phyloP scores from a whole-genome alignment of 2,113 vertebrate genomes.

The Brienomyrus longianalis region DNA sequence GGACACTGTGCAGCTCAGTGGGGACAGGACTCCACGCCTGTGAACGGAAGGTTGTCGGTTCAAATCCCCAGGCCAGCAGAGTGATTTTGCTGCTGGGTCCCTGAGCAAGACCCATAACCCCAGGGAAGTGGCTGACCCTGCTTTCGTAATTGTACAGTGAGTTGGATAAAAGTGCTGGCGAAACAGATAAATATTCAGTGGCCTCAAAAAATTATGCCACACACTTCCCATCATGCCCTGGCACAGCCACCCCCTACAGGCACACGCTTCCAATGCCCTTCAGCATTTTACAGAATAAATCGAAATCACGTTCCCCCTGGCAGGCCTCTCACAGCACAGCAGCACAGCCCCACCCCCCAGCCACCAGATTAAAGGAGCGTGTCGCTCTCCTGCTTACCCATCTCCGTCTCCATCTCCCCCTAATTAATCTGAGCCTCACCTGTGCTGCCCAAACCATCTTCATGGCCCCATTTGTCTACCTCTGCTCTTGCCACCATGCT shows the following conservation, averaged over 20 bases:
- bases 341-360: neutral
- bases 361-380: neutral
- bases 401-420: conserved; percentile 2
- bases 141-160: neutral
- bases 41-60: neutral
- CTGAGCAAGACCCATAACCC: neutral
- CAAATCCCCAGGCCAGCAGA: neutral
- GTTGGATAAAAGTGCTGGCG: neutral
- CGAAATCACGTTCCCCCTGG: neutral
- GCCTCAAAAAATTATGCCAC: neutral
- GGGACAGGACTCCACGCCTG: neutral
- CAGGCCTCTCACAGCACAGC: neutral
- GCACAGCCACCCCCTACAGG: neutral
- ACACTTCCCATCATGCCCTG: neutral
- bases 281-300: neutral
- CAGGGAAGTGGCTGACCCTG: neutral
- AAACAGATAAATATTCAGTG: neutral
- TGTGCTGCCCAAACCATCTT: conserved; percentile 19
- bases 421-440: neutral
- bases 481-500: conserved; percentile 26
- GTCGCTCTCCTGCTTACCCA: neutral
- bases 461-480: conserved; percentile 1
- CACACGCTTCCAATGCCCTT: neutral
- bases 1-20: neutral
- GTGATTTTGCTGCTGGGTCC: neutral